Evolutionary conservation across 2,113 vertebrate genomes (phyloP).

Genomic region (Cacatua alba): DNA sequence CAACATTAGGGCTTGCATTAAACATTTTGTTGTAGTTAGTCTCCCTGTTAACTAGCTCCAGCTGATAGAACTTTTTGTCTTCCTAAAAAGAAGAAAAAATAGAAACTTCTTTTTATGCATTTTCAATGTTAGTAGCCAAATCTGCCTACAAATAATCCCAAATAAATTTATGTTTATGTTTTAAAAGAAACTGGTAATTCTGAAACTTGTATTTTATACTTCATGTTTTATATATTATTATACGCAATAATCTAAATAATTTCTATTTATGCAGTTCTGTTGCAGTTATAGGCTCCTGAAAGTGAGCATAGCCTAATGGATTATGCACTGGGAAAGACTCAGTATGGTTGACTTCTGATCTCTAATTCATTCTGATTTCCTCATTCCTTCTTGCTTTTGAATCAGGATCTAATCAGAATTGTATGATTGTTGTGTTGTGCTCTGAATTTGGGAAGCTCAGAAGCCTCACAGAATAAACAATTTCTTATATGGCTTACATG

Average conservation of each 20-base stretch:
- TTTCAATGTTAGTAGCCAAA: conserved; percentile 27
- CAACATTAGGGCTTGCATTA: conserved; percentile 96
- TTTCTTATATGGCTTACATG: neutral
- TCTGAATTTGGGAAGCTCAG: neutral
- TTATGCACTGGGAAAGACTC: neutral
- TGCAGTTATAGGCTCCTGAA: neutral
- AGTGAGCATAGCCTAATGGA: neutral
- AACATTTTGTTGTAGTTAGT: conserved; percentile 99
- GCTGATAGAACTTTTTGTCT: conserved; percentile 99
- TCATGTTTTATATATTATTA: neutral
- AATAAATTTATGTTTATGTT: neutral
- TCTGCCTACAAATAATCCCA: conserved; percentile 17
- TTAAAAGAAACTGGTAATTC: neutral
- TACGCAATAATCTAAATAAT: neutral
- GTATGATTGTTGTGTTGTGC: neutral
- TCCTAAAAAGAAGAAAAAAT: conserved; percentile 86
- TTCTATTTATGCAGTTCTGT: neutral
- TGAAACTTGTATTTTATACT: conserved; percentile 23
- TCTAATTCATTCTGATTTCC: neutral
- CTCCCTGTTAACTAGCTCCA: conserved; percentile 98
- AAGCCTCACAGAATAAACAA: neutral
- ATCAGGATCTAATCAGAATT: neutral
- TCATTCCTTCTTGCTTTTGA: neutral
- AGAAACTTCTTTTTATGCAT: conserved; percentile 74
- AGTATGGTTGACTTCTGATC: neutral